Evolutionary conservation across 1,140 invertebrate species (phyloP).

Genomic region (Asbolus verrucosus): DNA sequence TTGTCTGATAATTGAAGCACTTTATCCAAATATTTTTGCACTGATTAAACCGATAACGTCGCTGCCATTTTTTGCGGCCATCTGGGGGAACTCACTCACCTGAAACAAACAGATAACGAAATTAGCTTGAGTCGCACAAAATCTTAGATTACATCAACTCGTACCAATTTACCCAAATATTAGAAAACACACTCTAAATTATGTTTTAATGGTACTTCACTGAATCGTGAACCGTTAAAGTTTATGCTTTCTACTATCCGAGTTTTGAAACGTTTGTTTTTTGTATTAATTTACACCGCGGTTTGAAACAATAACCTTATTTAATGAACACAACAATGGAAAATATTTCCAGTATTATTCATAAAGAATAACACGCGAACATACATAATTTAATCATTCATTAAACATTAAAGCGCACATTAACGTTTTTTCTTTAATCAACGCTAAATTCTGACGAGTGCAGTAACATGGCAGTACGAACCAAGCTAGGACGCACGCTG

Average conservation of each 20-base stretch:
- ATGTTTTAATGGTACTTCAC: slow-evolving; percentile 14
- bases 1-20: slow-evolving; percentile 1
- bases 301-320: slow-evolving; percentile 29
- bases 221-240: slow-evolving; percentile 20
- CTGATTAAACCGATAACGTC: slow-evolving; percentile 1
- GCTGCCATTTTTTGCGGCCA: no score
- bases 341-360: slow-evolving; percentile 12
- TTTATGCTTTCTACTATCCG: slow-evolving; percentile 28
- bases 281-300: slow-evolving; percentile 8
- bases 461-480: no score
- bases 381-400: neutral
- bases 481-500: no score
- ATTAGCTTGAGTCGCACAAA: no score
- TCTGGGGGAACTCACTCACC: neutral
- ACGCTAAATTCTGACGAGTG: no score
- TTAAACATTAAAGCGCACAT: no score
- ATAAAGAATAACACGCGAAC: neutral
- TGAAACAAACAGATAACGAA: neutral
- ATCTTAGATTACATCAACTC: no score
- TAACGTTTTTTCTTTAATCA: no score
- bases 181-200: neutral
- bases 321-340: slow-evolving; percentile 26
- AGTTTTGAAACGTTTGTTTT: slow-evolving; percentile 29
- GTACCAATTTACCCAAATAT: neutral
- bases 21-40: slow-evolving; percentile 3